phyloP scores from a whole-genome alignment of 2,113 vertebrate species.

The Aplodontia rufa region DNA sequence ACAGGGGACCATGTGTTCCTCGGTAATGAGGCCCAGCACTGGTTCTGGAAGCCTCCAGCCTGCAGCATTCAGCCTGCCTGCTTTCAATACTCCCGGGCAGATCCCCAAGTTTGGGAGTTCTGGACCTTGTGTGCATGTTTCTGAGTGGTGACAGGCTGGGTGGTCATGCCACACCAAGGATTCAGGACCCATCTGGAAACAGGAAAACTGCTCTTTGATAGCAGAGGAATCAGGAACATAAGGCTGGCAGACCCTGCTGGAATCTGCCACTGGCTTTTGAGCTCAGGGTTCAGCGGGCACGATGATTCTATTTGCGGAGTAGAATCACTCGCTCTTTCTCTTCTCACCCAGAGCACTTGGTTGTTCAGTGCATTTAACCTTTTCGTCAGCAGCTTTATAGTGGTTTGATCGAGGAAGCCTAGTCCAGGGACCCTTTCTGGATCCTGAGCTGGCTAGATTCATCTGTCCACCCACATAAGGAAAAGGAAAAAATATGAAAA shows the following conservation, averaged over 20 bases:
- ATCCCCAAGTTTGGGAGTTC: neutral
- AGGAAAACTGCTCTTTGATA: neutral
- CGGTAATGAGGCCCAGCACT: neutral
- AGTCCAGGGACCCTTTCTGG: too few relatives aligned
- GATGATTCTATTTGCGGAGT: neutral
- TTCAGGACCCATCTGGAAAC: neutral
- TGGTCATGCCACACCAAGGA: neutral
- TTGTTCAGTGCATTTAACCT: neutral
- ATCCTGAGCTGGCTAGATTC: too few relatives aligned
- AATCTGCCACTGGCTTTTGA: neutral
- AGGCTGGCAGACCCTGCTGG: neutral
- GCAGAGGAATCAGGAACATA: neutral
- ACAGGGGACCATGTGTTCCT: neutral
- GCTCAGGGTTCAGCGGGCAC: neutral
- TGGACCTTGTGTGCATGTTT: neutral
- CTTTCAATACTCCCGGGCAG: neutral
- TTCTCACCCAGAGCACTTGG: neutral
- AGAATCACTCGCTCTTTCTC: neutral
- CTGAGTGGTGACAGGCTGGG: neutral
- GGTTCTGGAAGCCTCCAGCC: neutral
- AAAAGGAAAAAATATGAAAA: too few relatives aligned
- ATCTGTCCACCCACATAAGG: too few relatives aligned
- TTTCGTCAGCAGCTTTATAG: neutral
- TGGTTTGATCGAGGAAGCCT: neutral
- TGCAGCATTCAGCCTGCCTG: neutral